Evolutionary conservation across 2,888 invertebrate genomes (phyloP).

Genomic region (Clunio marinus): DNA sequence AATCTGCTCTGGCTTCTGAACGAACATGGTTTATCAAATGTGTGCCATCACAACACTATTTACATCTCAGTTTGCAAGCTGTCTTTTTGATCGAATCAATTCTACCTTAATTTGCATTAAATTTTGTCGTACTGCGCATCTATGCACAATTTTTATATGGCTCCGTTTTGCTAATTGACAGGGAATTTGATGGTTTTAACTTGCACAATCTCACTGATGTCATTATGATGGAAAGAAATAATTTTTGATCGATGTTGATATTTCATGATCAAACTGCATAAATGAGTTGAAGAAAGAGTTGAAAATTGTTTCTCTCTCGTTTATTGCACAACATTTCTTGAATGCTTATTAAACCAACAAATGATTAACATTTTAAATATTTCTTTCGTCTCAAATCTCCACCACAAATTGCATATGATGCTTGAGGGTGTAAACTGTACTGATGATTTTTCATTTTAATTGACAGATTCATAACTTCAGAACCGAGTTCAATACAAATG

Average conservation of each 20-base stretch:
- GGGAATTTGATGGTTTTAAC: slow-evolving; percentile 15
- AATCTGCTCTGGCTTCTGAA: background rate
- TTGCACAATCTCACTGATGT: no score
- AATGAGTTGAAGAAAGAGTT: background rate
- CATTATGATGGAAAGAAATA: background rate
- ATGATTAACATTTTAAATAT: slow-evolving; percentile 23
- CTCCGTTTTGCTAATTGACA: slow-evolving; percentile 21
- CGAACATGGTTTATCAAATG: slow-evolving; percentile 25
- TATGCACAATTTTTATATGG: background rate
- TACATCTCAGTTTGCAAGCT: slow-evolving; percentile 15
- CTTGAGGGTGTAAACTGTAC: no score
- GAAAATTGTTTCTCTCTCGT: background rate
- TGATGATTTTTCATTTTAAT: slow-evolving; percentile 27
- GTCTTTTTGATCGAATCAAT: background rate
- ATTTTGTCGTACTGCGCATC: background rate
- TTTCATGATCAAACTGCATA: background rate
- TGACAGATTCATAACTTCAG: slow-evolving; percentile 35
- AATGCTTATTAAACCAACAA: no score
- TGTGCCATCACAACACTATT: slow-evolving; percentile 27
- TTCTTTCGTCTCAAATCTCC: background rate
- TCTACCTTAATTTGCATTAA: slow-evolving; percentile 26
- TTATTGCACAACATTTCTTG: no score
- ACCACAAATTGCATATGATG: no score
- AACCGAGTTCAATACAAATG: background rate
- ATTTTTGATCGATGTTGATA: background rate